These are phyloP conservation scores for Tursiops truncatus DNA, from an alignment of 2,113 vertebrate genomes.

Conservation along the genomic window DNA sequence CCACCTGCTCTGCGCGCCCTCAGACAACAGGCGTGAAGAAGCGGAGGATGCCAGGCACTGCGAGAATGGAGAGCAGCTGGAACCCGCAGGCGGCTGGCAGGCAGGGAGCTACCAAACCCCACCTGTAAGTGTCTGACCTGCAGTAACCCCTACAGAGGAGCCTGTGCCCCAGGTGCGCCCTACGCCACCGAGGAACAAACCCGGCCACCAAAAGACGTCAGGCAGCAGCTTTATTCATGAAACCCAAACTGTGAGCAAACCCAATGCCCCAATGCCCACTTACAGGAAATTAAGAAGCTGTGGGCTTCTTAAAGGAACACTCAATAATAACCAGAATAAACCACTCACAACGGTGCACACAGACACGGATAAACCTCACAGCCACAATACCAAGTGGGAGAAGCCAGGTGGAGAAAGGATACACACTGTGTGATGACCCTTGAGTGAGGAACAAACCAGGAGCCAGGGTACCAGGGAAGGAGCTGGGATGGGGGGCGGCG, in stretches of 20 bases:
- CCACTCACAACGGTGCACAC: neutral
- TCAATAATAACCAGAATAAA: neutral
- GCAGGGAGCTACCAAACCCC: neutral
- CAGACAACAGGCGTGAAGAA: neutral
- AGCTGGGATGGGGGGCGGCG: rapidly evolving
- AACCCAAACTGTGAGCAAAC: neutral
- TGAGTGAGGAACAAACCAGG: neutral
- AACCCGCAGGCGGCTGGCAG: rapidly evolving
- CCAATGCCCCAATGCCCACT: neutral
- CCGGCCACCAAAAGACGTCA: neutral
- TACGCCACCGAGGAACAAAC: rapidly evolving
- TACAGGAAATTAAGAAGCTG: neutral
- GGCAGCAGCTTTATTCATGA: neutral
- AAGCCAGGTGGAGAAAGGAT: neutral
- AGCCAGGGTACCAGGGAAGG: too few species aligned
- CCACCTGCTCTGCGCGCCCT: rapidly evolving
- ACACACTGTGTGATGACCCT: neutral
- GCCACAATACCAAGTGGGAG: neutral
- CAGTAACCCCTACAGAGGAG: neutral
- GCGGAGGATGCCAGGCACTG: neutral
- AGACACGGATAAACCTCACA: neutral
- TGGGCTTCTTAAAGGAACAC: too few species aligned
- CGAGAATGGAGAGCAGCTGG: neutral
- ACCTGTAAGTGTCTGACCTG: neutral
- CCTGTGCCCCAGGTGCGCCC: neutral